Percentiles rank a stretch among this genome's conserved stretches.
Evolutionary conservation across 1,140 invertebrate species (phyloP).

Genomic region (Magallana gigas): DNA sequence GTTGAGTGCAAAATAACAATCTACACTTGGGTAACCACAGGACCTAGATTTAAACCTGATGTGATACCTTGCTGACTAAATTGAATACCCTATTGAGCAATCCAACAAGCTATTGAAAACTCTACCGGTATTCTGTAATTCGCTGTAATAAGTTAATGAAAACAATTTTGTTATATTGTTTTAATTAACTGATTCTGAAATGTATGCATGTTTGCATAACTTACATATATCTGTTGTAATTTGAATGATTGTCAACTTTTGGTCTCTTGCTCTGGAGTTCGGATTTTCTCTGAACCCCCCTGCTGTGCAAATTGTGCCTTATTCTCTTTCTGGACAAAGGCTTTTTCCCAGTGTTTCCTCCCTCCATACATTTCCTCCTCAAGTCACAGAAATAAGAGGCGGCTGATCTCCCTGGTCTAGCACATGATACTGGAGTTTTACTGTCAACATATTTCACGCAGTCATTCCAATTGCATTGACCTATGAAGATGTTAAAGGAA

Average conservation of each 20-base stretch:
- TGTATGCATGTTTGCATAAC: neutral
- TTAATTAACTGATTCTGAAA: too few relatives aligned
- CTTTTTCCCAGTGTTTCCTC: neutral
- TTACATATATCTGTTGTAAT: neutral
- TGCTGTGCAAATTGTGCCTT: neutral
- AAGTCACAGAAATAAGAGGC: constrained; percentile 5
- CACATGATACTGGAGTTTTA: neutral
- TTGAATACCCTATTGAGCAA: too few relatives aligned
- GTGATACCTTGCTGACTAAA: too few relatives aligned
- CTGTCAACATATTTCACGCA: neutral
- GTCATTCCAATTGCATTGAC: neutral
- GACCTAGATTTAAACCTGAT: too few relatives aligned
- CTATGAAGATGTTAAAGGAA: neutral
- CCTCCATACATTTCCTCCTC: neutral
- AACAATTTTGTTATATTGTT: too few relatives aligned
- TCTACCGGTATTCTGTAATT: too few relatives aligned
- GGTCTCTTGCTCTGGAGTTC: neutral
- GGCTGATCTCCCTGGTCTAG: neutral
- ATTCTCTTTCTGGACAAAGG: neutral
- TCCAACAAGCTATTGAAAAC: too few relatives aligned
- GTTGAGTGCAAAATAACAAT: too few relatives aligned
- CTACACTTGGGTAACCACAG: too few relatives aligned
- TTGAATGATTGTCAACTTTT: neutral
- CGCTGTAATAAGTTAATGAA: too few relatives aligned
- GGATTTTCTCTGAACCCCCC: neutral